Conservation (phyloP, 1,140 invertebrate genomes). For the Mesaphorura yosii region DNA sequence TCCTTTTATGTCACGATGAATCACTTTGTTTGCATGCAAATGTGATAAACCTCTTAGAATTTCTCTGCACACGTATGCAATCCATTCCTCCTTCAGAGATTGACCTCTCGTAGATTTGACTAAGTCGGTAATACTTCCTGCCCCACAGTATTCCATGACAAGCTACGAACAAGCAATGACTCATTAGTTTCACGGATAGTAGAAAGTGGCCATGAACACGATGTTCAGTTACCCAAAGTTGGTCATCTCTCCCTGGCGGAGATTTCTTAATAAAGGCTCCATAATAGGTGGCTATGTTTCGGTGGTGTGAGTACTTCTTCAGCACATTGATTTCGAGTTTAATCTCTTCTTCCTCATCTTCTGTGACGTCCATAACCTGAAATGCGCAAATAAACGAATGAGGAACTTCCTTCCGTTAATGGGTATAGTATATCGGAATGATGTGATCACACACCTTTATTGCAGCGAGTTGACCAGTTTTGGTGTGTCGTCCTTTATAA, state of each 20-base stretch:
- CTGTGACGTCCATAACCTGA: slow-evolving; percentile 27
- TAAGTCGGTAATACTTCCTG: slow-evolving; percentile 95
- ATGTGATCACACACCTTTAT: too few relatives aligned
- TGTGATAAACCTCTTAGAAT: slow-evolving; percentile 92
- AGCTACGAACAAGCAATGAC: slow-evolving; percentile 42
- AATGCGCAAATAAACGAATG: slow-evolving; percentile 1
- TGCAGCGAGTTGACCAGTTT: slow-evolving; percentile 96
- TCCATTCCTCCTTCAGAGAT: slow-evolving; percentile 98
- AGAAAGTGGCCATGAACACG: background rate
- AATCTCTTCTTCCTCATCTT: slow-evolving; percentile 99
- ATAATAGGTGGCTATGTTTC: slow-evolving; percentile 99
- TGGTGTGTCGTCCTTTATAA: slow-evolving; percentile 99
- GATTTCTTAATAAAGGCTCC: slow-evolving; percentile 99
- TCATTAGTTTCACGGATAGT: background rate
- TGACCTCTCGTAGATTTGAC: slow-evolving; percentile 98
- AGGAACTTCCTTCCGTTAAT: slow-evolving; percentile 8
- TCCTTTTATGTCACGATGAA: slow-evolving; percentile 99
- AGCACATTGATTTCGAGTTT: slow-evolving; percentile 99
- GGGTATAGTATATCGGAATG: slow-evolving; percentile 35
- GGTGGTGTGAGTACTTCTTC: slow-evolving; percentile 50
- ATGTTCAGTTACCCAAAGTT: slow-evolving; percentile 86
- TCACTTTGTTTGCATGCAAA: slow-evolving; percentile 97
- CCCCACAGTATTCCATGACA: slow-evolving; percentile 99
- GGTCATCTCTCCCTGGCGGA: slow-evolving; percentile 96
- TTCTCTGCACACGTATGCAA: slow-evolving; percentile 97